Evolutionary conservation across 2,888 invertebrate species (phyloP).

Genomic region (Andrena fulva): DNA sequence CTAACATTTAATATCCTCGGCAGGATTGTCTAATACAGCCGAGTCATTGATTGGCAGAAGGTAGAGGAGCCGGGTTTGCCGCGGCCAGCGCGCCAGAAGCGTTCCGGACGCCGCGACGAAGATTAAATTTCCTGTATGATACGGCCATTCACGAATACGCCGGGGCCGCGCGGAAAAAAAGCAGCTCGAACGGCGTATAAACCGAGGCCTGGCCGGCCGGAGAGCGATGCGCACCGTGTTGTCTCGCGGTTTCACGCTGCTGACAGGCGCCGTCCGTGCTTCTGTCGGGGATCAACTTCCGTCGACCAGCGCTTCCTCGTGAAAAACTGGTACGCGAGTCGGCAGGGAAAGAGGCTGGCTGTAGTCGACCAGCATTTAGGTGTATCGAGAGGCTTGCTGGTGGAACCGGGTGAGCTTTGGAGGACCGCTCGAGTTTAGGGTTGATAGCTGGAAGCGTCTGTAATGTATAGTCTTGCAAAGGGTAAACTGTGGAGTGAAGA

Average conservation of each 20-base stretch:
- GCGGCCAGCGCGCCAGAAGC: constrained; percentile 9
- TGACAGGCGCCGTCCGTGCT: constrained; percentile 29
- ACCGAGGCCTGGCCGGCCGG: neutral
- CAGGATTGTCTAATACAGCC: constrained; percentile 67
- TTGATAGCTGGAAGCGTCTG: too few relatives aligned
- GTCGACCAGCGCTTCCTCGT: constrained; percentile 14
- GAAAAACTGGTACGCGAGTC: constrained; percentile 31
- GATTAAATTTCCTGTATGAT: constrained; percentile 67
- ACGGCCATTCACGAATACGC: constrained; percentile 45
- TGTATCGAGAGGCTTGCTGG: too few relatives aligned
- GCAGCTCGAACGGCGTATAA: neutral
- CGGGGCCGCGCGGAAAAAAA: neutral
- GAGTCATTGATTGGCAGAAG: constrained; percentile 72
- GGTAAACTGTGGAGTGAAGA: too few relatives aligned
- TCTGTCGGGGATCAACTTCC: constrained; percentile 20
- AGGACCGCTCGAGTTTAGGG: too few relatives aligned
- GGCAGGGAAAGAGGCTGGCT: too few relatives aligned
- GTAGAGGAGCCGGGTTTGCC: constrained; percentile 33
- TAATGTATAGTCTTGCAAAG: too few relatives aligned
- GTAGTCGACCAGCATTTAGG: too few relatives aligned
- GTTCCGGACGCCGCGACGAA: constrained; percentile 49
- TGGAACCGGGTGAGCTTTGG: too few relatives aligned
- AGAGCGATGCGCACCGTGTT: constrained; percentile 8
- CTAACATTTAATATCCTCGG: constrained; percentile 69
- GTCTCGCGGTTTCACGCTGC: constrained; percentile 47